These are phyloP conservation scores for Tetranychus truncatus DNA, from an alignment of 2,888 invertebrate species.

Conservation along the genomic window DNA sequence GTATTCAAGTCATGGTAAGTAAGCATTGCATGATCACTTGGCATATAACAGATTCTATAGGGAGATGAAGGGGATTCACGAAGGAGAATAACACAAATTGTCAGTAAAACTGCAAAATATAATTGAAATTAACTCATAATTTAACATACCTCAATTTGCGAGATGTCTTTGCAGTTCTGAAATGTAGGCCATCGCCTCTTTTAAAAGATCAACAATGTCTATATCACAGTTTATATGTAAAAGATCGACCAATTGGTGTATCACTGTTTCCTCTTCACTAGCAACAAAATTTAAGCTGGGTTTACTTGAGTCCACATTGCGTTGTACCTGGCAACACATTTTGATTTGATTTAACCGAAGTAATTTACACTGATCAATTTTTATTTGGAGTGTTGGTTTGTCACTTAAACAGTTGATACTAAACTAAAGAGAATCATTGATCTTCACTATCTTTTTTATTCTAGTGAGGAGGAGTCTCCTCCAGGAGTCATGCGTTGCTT, in stretches of 20 bases:
- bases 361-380: too few species aligned
- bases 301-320: too few species aligned
- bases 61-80: too few species aligned
- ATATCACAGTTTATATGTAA: not conserved
- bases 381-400: not conserved
- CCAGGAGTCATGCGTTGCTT: too few species aligned
- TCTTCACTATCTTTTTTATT: too few species aligned
- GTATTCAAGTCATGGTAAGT: constrained; percentile 10
- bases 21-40: not conserved
- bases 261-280: not conserved
- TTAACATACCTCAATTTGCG: not conserved
- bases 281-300: not conserved
- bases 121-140: too few species aligned
- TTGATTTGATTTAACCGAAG: not conserved
- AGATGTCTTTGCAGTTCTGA: not conserved
- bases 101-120: too few species aligned
- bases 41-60: not conserved
- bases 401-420: not conserved
- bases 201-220: not conserved
- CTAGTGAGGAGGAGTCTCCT: too few species aligned
- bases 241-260: not conserved
- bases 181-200: not conserved
- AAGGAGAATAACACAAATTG: too few species aligned
- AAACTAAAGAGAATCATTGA: too few species aligned
- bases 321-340: not conserved